These are phyloP conservation scores for Osmoderma eremita DNA, from an alignment of 2,888 invertebrate species.

Conservation along the genomic window DNA sequence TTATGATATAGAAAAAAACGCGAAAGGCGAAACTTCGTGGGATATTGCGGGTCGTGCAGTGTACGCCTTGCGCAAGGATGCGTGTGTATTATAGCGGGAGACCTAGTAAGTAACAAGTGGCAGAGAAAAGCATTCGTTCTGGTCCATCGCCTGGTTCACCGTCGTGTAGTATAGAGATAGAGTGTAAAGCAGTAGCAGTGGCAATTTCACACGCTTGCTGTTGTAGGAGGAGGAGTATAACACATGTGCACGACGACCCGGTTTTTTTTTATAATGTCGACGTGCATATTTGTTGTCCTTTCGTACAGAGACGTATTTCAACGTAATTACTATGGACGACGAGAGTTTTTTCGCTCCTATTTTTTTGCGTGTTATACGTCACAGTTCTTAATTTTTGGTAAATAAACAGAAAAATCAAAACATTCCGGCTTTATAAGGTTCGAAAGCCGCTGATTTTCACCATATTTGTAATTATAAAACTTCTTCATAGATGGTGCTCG, in stretches of 20 bases:
- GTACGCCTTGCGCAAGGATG: conserved; percentile 42
- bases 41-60: conserved; percentile 14
- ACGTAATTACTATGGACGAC: not conserved
- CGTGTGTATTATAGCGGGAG: conserved; percentile 35
- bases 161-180: too few species aligned
- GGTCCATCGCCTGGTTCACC: conserved; percentile 49
- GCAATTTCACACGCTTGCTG: conserved; percentile 52
- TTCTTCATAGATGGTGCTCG: too few species aligned
- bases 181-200: conserved; percentile 39
- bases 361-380: too few species aligned
- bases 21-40: conserved; percentile 26
- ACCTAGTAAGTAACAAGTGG: conserved; percentile 34
- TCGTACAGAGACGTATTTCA: conserved; percentile 15
- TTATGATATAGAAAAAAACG: conserved; percentile 10
- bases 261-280: conserved; percentile 27
- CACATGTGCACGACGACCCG: conserved; percentile 27
- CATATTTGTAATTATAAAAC: too few species aligned
- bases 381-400: too few species aligned
- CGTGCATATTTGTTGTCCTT: conserved; percentile 27
- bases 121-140: conserved; percentile 52
- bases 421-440: too few species aligned
- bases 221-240: not conserved
- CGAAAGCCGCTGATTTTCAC: too few species aligned
- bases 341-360: too few species aligned
- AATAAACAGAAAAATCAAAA: too few species aligned